Evolutionary conservation across 2,797 vertebrate species (phyloP).

Genomic region (Vultur gryphus): DNA sequence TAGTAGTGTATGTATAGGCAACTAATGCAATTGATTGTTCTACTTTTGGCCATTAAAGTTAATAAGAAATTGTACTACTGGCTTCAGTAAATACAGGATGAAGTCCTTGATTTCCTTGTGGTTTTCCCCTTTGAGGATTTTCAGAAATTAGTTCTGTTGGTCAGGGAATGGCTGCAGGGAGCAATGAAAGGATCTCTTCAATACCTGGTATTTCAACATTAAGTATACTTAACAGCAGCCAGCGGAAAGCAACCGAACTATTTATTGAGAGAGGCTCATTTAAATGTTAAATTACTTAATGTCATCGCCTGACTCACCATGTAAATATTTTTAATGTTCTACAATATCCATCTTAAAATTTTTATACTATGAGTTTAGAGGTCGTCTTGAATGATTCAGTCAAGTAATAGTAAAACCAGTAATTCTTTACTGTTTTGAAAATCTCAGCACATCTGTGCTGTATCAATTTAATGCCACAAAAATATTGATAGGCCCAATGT

Average conservation of each 20-base stretch:
- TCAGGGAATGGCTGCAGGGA: neutral
- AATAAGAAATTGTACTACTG: neutral
- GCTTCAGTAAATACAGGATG: neutral
- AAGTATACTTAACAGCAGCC: neutral
- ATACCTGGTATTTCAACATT: neutral
- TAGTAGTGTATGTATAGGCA: neutral
- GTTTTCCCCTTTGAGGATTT: neutral
- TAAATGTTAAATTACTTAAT: neutral
- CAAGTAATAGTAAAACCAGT: neutral
- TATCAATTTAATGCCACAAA: neutral
- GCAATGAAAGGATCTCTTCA: neutral
- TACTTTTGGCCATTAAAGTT: slow-evolving; percentile 23
- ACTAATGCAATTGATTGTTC: slow-evolving; percentile 24
- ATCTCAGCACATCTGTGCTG: neutral
- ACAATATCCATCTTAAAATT: neutral
- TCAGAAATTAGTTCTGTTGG: slow-evolving; percentile 2
- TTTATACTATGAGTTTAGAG: neutral
- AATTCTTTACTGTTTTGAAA: neutral
- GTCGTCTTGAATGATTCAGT: neutral
- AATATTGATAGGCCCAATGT: neutral
- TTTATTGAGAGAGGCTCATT: neutral
- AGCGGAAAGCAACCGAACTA: neutral
- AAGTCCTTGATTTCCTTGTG: neutral
- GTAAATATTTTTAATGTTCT: neutral
- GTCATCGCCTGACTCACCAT: neutral